These are phyloP conservation scores for Scolopax mira DNA, from an alignment of 2,113 vertebrate species.

Conservation along the genomic window DNA sequence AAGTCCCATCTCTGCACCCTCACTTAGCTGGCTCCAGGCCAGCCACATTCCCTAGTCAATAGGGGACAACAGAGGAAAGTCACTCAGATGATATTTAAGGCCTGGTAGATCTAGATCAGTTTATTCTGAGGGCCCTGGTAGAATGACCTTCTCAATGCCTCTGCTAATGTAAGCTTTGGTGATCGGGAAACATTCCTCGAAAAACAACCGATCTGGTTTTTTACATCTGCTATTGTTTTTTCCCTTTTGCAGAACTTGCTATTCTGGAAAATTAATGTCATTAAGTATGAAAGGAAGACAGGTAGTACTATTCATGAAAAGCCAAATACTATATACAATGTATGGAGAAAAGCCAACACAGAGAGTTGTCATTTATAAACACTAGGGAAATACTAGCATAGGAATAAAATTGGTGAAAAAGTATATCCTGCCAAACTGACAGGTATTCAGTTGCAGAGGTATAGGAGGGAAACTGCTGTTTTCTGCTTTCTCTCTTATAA, in stretches of 20 bases:
- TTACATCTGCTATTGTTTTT: background rate
- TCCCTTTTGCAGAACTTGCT: background rate
- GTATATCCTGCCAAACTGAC: background rate
- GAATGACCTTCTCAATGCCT: background rate
- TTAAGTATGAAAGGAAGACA: background rate
- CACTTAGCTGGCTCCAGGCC: background rate
- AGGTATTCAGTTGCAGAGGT: background rate
- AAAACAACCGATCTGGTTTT: background rate
- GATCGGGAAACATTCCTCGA: background rate
- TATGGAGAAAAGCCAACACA: background rate
- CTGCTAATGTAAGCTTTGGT: background rate
- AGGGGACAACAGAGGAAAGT: background rate
- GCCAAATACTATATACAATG: background rate
- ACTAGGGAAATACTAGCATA: background rate
- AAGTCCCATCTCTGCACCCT: background rate
- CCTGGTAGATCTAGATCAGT: background rate
- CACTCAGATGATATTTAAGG: background rate
- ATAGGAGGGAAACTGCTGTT: background rate
- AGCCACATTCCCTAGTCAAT: background rate
- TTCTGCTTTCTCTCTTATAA: background rate
- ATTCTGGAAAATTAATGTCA: background rate
- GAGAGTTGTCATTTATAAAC: background rate
- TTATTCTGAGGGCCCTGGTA: background rate
- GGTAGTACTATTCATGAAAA: background rate
- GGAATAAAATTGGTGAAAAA: conserved; percentile 20